Base-by-base conservation (phyloP, 2,113 vertebrate species). In the Vombatus ursinus region DNA sequence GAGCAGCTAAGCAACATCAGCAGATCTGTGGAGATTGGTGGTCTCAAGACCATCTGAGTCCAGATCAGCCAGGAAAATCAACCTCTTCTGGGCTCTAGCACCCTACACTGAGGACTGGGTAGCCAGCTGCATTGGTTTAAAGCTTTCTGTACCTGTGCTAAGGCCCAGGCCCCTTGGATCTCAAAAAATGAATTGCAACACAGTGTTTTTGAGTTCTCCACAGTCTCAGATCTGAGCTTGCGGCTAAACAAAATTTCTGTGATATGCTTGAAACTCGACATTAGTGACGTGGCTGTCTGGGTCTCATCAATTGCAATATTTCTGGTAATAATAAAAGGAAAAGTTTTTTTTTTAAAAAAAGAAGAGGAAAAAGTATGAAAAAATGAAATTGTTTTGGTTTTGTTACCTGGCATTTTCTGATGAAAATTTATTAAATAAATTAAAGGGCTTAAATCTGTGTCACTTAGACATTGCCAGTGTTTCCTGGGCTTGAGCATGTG, bases 371-470 rank as follows among this genome's bases (percentile, higher is more conserved):
- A 48, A n/a, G 92, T 53, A 22, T 25, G 92, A 90, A 90, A 50
- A 44, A 5, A 14, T 23, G n/a, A 50, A 28, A 25, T 77, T 94
- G 0, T 84, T 84, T 84, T 84, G 16, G 50, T 94, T 93, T 95
- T 97, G 93, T 97, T 96, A 95, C 95, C 96, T 96, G 97, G 95
- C 97, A 96, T 96, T 92, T 98, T 98, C 98, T 97, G 93, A 97
- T 97, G 97, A 97, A 96, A 95, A 98, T 68, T 68, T 68, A 68
- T 23, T 84, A n/a, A 77, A 84, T 84, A 84, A 84, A 23, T 84
- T 44, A 98, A 99, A 98, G 99, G 99, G 98, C 99, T 99, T 98
- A 97, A 96, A 98, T 98, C 98, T 98, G 98, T 98, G 96, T 97
- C 97, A 96, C 93, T 96, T 97, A 98, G 98, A 97, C 92, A 97